Conservation (phyloP, 2,797 vertebrate genomes). For the Cheirogaleus major region DNA sequence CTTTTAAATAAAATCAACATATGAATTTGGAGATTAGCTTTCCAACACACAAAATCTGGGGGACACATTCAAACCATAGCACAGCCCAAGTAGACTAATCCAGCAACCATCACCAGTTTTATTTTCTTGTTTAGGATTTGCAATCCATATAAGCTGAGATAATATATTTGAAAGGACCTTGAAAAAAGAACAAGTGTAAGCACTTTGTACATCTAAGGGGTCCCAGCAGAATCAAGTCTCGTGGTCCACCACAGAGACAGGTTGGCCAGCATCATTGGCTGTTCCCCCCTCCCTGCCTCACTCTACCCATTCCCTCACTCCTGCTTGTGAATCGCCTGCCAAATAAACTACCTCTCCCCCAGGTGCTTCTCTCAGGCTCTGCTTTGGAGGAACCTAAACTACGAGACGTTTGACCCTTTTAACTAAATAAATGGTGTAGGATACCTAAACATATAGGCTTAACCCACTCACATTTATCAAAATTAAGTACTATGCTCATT, state of each 20-base stretch:
- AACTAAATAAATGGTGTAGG: background rate
- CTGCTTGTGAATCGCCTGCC: background rate
- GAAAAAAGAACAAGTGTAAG: background rate
- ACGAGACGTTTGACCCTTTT: background rate
- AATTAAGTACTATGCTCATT: background rate
- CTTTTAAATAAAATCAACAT: background rate
- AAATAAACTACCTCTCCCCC: background rate
- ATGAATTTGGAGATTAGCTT: background rate
- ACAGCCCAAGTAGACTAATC: background rate
- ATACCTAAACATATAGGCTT: background rate
- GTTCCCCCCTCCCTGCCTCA: background rate
- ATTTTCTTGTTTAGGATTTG: slow-evolving; percentile 4
- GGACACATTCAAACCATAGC: background rate
- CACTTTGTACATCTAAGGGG: background rate
- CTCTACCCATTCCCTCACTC: background rate
- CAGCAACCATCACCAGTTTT: background rate
- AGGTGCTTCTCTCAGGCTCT: background rate
- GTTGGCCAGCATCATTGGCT: background rate
- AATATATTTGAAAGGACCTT: background rate
- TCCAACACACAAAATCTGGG: background rate
- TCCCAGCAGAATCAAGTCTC: background rate
- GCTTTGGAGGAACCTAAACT: background rate
- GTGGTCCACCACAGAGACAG: background rate
- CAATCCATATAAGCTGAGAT: background rate
- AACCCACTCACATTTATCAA: background rate